Evolutionary conservation across 2,888 invertebrate species (phyloP).

Genomic region (Cheilosia impressa): DNA sequence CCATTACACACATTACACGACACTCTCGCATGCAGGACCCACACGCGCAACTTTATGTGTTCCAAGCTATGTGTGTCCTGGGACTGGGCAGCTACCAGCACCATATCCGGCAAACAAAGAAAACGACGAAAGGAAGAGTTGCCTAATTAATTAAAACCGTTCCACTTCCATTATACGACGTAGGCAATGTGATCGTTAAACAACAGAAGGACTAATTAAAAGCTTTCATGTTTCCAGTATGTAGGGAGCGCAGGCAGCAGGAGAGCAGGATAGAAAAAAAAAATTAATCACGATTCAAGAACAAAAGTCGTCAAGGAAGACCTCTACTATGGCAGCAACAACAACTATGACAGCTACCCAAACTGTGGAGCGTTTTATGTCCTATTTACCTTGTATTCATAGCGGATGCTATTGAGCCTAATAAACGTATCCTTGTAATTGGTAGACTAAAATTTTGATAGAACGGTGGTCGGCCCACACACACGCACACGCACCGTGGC

Average conservation of each 20-base stretch:
- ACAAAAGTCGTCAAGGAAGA: conserved; percentile 64
- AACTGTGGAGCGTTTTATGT: conserved; percentile 23
- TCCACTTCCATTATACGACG: conserved; percentile 75
- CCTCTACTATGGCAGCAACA: not conserved
- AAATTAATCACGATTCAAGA: conserved; percentile 70
- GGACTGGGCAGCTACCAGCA: too few species aligned
- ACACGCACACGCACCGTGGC: conserved; percentile 14
- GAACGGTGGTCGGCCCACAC: conserved; percentile 13
- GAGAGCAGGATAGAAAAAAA: conserved; percentile 20
- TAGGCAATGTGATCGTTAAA: conserved; percentile 69
- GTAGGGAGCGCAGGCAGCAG: not conserved
- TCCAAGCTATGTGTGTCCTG: not conserved
- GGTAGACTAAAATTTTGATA: conserved; percentile 69
- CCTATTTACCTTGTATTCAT: conserved; percentile 41
- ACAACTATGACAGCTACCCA: not conserved
- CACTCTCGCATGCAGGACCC: conserved; percentile 23
- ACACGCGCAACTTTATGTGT: conserved; percentile 21
- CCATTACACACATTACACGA: conserved; percentile 23
- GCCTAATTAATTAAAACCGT: conserved; percentile 82
- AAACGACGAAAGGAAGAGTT: conserved; percentile 57
- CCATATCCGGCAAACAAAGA: conserved; percentile 6
- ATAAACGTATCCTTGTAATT: conserved; percentile 68
- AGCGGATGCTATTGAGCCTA: conserved; percentile 56
- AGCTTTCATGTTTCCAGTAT: conserved; percentile 52
- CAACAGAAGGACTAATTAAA: conserved; percentile 71